phyloP scores from a whole-genome alignment of 2,113 vertebrate genomes.

The Indicator maculatus region DNA sequence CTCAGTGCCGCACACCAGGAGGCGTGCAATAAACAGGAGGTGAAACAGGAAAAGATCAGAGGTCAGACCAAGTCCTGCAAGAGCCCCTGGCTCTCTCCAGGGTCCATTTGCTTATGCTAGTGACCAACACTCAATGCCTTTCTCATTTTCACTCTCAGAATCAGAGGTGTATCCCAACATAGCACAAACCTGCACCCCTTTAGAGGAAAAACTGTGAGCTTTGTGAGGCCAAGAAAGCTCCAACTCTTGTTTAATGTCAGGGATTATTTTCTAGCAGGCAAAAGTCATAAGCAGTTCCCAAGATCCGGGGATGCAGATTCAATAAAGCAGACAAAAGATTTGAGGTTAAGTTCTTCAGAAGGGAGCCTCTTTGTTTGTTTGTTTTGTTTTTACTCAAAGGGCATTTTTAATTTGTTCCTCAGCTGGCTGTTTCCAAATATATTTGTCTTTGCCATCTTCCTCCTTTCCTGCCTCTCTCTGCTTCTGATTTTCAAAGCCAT shows the following conservation, averaged over 20 bases:
- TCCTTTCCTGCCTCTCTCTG: constrained; percentile 45
- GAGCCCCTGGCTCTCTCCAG: neutral
- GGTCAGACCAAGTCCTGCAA: neutral
- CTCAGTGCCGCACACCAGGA: neutral
- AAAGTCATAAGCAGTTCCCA: constrained; percentile 52
- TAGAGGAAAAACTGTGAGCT: neutral
- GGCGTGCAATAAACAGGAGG: neutral
- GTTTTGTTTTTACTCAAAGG: constrained; percentile 60
- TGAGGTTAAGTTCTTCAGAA: constrained; percentile 58
- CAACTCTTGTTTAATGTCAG: constrained; percentile 16
- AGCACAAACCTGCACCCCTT: neutral
- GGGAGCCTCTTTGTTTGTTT: constrained; percentile 64
- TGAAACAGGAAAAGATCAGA: neutral
- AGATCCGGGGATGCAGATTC: constrained; percentile 47
- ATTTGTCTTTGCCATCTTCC: constrained; percentile 60
- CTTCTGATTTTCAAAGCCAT: constrained; percentile 61
- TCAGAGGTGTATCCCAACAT: neutral
- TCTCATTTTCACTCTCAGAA: neutral
- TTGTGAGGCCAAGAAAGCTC: neutral
- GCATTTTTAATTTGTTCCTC: constrained; percentile 66
- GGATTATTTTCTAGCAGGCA: constrained; percentile 33
- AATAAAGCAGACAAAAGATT: constrained; percentile 67
- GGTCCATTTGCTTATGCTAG: neutral
- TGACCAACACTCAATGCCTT: neutral
- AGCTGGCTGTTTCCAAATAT: constrained; percentile 54